Evolutionary conservation across 2,888 invertebrate species (phyloP).

Genomic region (Calephelis perditalis): DNA sequence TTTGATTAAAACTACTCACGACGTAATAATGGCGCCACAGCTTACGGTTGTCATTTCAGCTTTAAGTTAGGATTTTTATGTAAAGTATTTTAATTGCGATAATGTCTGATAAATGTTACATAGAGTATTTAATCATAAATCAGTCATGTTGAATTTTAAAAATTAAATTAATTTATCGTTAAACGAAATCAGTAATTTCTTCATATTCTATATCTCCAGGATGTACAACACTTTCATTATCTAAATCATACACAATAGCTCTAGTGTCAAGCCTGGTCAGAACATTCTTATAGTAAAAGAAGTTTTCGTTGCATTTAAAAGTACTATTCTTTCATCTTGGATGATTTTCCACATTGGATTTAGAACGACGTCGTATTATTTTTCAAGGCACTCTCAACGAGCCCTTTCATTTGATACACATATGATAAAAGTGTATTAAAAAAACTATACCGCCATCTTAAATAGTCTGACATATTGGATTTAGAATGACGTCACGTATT

Average conservation of each 20-base stretch:
- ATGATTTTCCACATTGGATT: no score
- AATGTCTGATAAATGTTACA: background rate
- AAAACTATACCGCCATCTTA: no score
- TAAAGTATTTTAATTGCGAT: no score
- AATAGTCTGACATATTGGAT: no score
- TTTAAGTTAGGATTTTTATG: constrained; percentile 4
- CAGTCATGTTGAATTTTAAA: background rate
- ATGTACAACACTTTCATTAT: constrained; percentile 15
- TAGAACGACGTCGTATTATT: no score
- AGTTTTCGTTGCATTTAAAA: constrained; percentile 14
- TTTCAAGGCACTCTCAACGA: no score
- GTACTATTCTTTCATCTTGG: no score
- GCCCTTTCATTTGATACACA: no score
- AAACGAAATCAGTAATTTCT: constrained; percentile 11
- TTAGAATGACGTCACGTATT: no score
- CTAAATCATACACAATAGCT: constrained; percentile 8
- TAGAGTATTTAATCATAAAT: background rate
- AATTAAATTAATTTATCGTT: background rate
- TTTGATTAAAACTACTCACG: no score
- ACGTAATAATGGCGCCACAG: background rate
- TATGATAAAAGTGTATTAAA: no score
- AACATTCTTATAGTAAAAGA: constrained; percentile 23
- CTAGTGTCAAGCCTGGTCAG: constrained; percentile 15
- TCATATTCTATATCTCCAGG: constrained; percentile 14
- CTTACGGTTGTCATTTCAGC: constrained; percentile 6